Percentiles rank a stretch among this genome's conserved stretches.
Evolutionary conservation across 1,140 invertebrate species (phyloP).

Genomic region (Conus ventricosus): DNA sequence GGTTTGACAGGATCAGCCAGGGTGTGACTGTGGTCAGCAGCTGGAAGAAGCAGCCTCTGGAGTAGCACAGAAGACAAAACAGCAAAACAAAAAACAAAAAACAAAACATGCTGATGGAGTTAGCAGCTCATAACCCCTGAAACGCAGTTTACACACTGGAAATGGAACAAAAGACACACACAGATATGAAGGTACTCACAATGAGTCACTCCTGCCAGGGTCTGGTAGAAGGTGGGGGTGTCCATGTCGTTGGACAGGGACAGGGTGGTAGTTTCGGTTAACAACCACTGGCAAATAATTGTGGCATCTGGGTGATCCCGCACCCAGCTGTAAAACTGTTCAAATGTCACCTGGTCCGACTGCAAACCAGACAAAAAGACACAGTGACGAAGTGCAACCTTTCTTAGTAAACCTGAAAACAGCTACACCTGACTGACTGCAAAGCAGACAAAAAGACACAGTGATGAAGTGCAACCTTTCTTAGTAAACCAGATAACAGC

Average conservation of each 20-base stretch:
- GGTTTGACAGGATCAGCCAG: too few species aligned
- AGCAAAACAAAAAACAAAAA: too few species aligned
- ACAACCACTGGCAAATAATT: slow-evolving; percentile 87
- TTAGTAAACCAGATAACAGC: too few species aligned
- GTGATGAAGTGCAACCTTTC: too few species aligned
- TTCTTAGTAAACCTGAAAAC: too few species aligned
- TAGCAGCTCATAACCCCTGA: too few species aligned
- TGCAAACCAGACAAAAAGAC: slow-evolving; percentile 37
- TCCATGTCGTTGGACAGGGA: slow-evolving; percentile 87
- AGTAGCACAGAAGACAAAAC: too few species aligned
- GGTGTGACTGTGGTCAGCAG: too few species aligned
- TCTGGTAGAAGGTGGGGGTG: slow-evolving; percentile 93
- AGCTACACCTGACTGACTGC: slow-evolving; percentile 43
- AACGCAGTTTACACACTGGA: too few species aligned
- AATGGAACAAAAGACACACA: background rate
- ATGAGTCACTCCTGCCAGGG: slow-evolving; percentile 92
- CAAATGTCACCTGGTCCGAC: slow-evolving; percentile 71
- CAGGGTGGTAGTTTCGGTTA: slow-evolving; percentile 81
- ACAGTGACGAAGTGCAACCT: too few species aligned
- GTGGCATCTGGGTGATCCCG: slow-evolving; percentile 83
- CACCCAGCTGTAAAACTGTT: slow-evolving; percentile 69
- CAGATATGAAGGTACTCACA: slow-evolving; percentile 76
- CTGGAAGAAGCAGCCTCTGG: too few species aligned
- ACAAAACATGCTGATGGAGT: too few species aligned
- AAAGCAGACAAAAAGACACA: background rate